Base-by-base conservation (phyloP, 2,888 invertebrate species). In the Philopedon plagiatum region DNA sequence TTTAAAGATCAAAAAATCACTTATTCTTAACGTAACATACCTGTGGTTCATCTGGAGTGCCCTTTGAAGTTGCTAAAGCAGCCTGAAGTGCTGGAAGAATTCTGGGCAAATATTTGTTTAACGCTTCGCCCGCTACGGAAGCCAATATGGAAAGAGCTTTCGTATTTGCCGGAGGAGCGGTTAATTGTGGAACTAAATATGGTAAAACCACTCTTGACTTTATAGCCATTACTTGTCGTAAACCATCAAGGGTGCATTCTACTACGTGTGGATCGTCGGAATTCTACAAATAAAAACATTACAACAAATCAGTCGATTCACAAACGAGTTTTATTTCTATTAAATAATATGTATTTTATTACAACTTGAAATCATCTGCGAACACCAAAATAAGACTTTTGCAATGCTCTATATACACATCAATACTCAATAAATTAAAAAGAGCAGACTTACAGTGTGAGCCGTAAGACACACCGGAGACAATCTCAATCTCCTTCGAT, bases 181-280 rank as follows among this genome's bases (percentile, higher is more conserved):
- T 97, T 81, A 99, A 87, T 87, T 97, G 94, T 2, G 99, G 99
- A 73, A 99, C 94, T 74, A 99, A 90, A 86, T 98, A 98, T 0
- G 99, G 99, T 77, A 99, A 87, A 65, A 99, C 98, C 0, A 97
- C 97, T 78, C 95, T 90, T 0, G 97, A 96, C 87, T 98, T 99
- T 69, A 98, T 95, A 11, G 95, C 93, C 96, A 99, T 97, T 41
- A 99, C 95, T 89, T 98, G 98, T 70, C 96, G 91, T 77, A 99
- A 88, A 18, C 99, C 99, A 84, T 99, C 99, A 76, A 99, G 88
- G 8, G 98, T 95, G 82, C 94, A 93, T 82, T 98, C 98, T 0
- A 95, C 95, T 61, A 92, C 87, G 19, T 89, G 90, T 0, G 91
- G 89, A 87, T 97, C 93, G 0, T 93, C 91, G 83, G 95, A 91